Percentiles rank a stretch among this genome's conserved stretches.
These are phyloP conservation scores for Montifringilla adamsi DNA, from an alignment of 2,113 vertebrate genomes.

Conservation along the genomic window DNA sequence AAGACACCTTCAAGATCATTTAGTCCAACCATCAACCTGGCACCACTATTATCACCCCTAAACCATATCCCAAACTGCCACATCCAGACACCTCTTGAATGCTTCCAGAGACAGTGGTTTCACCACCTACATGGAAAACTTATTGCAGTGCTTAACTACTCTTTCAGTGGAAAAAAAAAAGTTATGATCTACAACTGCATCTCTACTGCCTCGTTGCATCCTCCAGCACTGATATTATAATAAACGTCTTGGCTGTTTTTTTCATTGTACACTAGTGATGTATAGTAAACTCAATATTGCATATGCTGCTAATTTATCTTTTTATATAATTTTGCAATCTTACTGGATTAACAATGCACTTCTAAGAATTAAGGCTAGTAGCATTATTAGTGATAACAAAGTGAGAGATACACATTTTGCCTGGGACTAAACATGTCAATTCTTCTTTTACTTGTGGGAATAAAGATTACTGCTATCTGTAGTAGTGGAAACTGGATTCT, in stretches of 20 bases:
- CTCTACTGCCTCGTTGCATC: neutral
- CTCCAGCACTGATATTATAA: neutral
- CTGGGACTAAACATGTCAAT: neutral
- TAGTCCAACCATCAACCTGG: neutral
- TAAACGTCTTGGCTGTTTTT: neutral
- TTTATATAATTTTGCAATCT: neutral
- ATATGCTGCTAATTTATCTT: neutral
- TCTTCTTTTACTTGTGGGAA: neutral
- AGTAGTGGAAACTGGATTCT: neutral
- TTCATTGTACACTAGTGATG: neutral
- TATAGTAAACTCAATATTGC: neutral
- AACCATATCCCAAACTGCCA: neutral
- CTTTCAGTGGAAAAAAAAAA: neutral
- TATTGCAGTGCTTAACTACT: neutral
- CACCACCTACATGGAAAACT: fast-evolving
- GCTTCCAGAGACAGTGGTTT: neutral
- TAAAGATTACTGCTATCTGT: neutral
- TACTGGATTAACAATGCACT: neutral
- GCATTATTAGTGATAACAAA: neutral
- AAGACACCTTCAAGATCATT: neutral
- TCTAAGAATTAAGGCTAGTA: neutral
- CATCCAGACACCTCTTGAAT: neutral
- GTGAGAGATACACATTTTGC: neutral
- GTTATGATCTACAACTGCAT: neutral
- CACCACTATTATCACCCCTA: neutral